phyloP scores from a whole-genome alignment of 2,888 invertebrate species.

The Callyntrura guangdongensis region DNA sequence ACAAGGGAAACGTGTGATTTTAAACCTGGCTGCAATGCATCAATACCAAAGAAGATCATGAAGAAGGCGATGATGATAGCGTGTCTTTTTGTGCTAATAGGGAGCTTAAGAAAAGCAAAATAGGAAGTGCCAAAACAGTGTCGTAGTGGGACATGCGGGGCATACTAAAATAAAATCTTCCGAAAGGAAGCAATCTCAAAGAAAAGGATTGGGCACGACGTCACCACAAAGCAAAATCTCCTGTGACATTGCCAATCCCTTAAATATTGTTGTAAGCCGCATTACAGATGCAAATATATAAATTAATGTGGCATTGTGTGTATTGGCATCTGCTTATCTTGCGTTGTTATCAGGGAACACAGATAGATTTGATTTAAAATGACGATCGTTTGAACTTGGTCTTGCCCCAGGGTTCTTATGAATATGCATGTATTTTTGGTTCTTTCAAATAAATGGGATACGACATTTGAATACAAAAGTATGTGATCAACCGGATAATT shows the following conservation, averaged over 20 bases:
- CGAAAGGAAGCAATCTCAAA: background rate
- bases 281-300: slow-evolving; percentile 31
- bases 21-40: slow-evolving; percentile 10
- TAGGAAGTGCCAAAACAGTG: slow-evolving; percentile 18
- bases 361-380: slow-evolving; percentile 39
- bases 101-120: slow-evolving; percentile 52
- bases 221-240: slow-evolving; percentile 13
- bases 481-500: slow-evolving; percentile 27
- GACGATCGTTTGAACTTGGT: slow-evolving; percentile 35
- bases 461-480: slow-evolving; percentile 8
- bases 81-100: slow-evolving; percentile 56
- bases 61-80: slow-evolving; percentile 44
- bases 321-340: slow-evolving; percentile 40
- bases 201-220: slow-evolving; percentile 35
- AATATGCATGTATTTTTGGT: slow-evolving; percentile 46
- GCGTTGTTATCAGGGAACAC: slow-evolving; percentile 5
- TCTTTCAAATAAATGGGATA: slow-evolving; percentile 17
- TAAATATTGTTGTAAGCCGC: background rate
- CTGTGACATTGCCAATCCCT: slow-evolving; percentile 65
- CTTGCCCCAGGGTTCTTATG: slow-evolving; percentile 52
- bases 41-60: slow-evolving; percentile 46
- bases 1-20: background rate
- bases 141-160: background rate
- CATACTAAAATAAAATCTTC: slow-evolving; percentile 49
- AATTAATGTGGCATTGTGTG: slow-evolving; percentile 51